Evolutionary conservation across 2,888 invertebrate species (phyloP).

Genomic region (Eupithecia pulchellata): DNA sequence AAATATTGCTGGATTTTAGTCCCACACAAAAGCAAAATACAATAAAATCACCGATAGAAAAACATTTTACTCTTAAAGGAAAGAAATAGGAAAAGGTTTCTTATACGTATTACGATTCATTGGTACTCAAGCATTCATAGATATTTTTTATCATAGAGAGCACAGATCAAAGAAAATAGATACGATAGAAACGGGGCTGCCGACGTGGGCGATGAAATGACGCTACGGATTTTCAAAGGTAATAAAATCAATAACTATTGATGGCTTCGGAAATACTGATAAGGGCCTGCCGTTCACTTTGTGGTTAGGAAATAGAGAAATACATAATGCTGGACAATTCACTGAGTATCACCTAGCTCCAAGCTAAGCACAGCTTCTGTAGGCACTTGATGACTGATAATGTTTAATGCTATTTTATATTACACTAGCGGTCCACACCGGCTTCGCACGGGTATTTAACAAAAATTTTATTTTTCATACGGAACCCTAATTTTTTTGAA

Average conservation of each 20-base stretch:
- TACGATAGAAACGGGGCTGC: constrained; percentile 4
- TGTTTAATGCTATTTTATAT: too few relatives aligned
- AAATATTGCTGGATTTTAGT: not conserved
- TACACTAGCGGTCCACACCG: too few relatives aligned
- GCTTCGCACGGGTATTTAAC: too few relatives aligned
- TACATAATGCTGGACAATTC: too few relatives aligned
- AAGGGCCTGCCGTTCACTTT: not conserved
- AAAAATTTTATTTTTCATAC: too few relatives aligned
- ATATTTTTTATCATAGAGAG: constrained; percentile 17
- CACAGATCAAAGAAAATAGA: constrained; percentile 23
- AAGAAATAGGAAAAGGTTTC: not conserved
- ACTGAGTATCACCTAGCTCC: too few relatives aligned
- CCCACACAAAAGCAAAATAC: not conserved
- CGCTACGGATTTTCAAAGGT: constrained; percentile 16
- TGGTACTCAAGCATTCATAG: constrained; percentile 6
- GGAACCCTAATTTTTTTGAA: too few relatives aligned
- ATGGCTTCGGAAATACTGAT: not conserved
- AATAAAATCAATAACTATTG: constrained; percentile 24
- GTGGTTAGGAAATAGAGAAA: not conserved
- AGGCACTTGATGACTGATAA: too few relatives aligned
- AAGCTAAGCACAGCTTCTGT: too few relatives aligned
- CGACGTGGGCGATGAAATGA: constrained; percentile 15
- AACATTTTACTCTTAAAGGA: not conserved
- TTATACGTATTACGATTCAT: constrained; percentile 7
- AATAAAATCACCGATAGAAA: not conserved